phyloP scores from a whole-genome alignment of 2,113 vertebrate genomes.

The Caracal caracal region DNA sequence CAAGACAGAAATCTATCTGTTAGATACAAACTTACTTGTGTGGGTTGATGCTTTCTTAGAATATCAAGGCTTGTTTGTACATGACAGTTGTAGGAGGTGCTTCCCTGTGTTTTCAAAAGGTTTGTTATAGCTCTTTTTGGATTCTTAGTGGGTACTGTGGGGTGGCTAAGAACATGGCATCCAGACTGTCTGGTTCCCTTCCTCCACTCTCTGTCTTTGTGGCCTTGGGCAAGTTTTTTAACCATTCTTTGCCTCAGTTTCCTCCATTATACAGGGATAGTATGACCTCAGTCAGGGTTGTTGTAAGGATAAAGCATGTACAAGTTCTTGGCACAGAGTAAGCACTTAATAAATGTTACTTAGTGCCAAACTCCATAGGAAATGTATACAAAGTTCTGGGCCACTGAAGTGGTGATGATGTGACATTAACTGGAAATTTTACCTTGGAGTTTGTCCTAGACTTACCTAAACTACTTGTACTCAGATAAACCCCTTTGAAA shows the following conservation, averaged over 20 bases:
- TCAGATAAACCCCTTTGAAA: not conserved
- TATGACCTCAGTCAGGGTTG: not conserved
- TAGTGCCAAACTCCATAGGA: not conserved
- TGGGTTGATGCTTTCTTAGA: constrained; percentile 45
- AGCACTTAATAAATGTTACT: not conserved
- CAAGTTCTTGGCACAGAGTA: not conserved
- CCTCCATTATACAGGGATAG: not conserved
- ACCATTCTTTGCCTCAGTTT: not conserved
- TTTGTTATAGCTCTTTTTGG: not conserved
- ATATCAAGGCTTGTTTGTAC: constrained; percentile 42
- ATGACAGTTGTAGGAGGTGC: not conserved
- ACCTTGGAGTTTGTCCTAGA: constrained; percentile 9
- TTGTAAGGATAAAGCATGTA: not conserved
- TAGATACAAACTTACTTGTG: constrained; percentile 54
- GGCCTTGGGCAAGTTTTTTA: not conserved
- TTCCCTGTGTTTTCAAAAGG: not conserved
- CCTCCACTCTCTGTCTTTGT: not conserved
- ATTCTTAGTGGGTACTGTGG: not conserved
- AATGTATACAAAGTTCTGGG: not conserved
- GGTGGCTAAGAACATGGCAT: not conserved
- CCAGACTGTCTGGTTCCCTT: not conserved
- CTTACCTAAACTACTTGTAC: not conserved
- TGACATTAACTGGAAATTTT: constrained; percentile 16
- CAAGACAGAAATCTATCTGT: constrained; percentile 34
- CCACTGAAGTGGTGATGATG: not conserved